Evolutionary conservation across 2,113 vertebrate genomes (phyloP), one percentile per base, ranked within the genome.

Genomic region (Chaetodon trifascialis): DNA sequence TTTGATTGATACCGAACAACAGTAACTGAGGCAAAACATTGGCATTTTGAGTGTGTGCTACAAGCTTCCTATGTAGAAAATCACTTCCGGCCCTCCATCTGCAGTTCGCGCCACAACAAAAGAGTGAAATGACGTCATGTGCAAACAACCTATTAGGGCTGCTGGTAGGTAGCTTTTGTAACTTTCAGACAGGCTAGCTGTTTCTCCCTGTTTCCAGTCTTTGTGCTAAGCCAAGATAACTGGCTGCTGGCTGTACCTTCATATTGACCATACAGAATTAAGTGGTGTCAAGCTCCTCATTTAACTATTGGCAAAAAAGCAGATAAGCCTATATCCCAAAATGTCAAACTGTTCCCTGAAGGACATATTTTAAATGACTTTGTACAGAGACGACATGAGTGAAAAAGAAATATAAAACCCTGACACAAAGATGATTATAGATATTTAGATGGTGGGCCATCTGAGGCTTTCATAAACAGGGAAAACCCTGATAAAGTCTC

Each of bases 381-480:
- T 58, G 23, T 16, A 25, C 46, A 19, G 44, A 68, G 3, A 66
- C 23, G 44, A 12, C 59, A 40, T 51, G 21, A n/a, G 8, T 7
- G 11, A 8, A 6, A 60, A 4, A 17, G 36, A 17, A 54, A 56
- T 40, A 17, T 40, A 8, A 68, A 73, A 14, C 21, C 21, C 4
- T 11, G 30, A 15, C 17, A 77, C 25, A 36, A 42, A 70, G 30
- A 55, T 7, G 1, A 46, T 46, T 14, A 30, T 15, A 19, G 12
- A 51, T 11, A 52, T 67, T 17, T 9, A 25, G 7, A 55, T 11
- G 3, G 11, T 55, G 62, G 52, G 7, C 38, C 36, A n/a, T 73
- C 47, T 51, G 19, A 49, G 55, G 42, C 30, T 76, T 70, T 9
- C 83, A 51, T 54, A 59, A 74, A 77, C 23, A 81, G 25, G 40